Evolutionary conservation across 2,888 invertebrate species (phyloP), one percentile per base, ranked within the genome.

Genomic region (Elgonia sp.): DNA sequence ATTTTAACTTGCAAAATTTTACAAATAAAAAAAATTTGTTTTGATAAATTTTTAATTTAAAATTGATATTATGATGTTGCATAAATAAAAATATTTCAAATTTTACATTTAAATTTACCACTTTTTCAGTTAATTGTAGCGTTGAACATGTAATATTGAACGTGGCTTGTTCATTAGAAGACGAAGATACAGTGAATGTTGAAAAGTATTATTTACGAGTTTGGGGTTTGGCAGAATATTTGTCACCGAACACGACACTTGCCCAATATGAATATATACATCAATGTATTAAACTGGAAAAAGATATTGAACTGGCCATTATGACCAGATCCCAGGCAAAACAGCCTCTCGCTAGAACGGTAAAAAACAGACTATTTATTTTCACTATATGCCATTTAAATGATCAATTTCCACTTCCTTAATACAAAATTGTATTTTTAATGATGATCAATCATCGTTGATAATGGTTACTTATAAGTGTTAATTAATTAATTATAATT

Each of bases 211-310:
- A 95, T 69, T 95, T 97, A 57, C 95, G 98, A 96, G 98, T 98
- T 75, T 97, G 97, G 96, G 98, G 99, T 20, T 96, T 98, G 84
- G 96, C 97, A 76, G 99, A 99, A 95, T 99, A 98, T 95, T 95
- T 99, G 50, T 97, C 97, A 0, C 97, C 97, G 16, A 97, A 98
- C 76, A 97, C 98, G 50, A 96, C 96, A 14, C 96, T 99, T 46
- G 97, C 97, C 87, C 98, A 98, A 94, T 98, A 99, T 94, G 98
- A 98, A 94, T 99, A 99, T 94, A 97, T 99, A 80, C 98, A 99
- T 92, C 97, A 97, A 92, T 99, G 99, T 94, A 97, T 99, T 84
- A 98, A 99, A 93, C 95, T 99, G 92, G 99, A 99, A 94, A 97
- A 97, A 93, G 99, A 99, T 94, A 97, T 98, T 2, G 97, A 97